A percentile compares a stretch with the other conserved stretches of the same genome.
These are phyloP conservation scores for Synanthedon andrenaeformis DNA, from an alignment of 2,888 invertebrate genomes.

Conservation along the genomic window DNA sequence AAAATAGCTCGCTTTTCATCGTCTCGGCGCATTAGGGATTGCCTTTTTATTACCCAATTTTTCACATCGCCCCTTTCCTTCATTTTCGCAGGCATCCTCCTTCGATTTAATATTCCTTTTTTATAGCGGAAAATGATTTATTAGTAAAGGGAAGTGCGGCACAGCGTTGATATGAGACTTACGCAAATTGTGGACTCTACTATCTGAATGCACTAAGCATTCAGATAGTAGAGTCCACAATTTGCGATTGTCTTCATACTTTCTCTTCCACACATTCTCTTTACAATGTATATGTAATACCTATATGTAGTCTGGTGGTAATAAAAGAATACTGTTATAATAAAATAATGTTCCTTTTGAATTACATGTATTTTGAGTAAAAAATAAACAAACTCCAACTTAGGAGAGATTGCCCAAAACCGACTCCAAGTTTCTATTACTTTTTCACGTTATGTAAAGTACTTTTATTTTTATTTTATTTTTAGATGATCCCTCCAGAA, in stretches of 20 bases:
- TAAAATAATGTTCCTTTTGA: too few species aligned
- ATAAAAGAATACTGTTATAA: too few species aligned
- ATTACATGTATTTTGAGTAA: too few species aligned
- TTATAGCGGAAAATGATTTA: conserved; percentile 53
- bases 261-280: background rate
- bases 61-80: conserved; percentile 38
- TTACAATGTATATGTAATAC: background rate
- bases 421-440: too few species aligned
- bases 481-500: too few species aligned
- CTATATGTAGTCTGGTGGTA: too few species aligned
- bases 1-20: conserved; percentile 44
- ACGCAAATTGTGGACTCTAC: conserved; percentile 23
- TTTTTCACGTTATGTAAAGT: too few species aligned
- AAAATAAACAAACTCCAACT: too few species aligned
- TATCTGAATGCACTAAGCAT: conserved; percentile 1
- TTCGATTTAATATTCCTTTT: conserved; percentile 57
- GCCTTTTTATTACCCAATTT: conserved; percentile 57
- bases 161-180: conserved; percentile 32
- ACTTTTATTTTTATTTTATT: too few species aligned
- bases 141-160: conserved; percentile 27
- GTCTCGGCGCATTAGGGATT: conserved; percentile 40
- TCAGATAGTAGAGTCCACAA: too few species aligned
- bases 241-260: conserved; percentile 6
- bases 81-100: conserved; percentile 36
- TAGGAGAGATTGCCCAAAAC: too few species aligned